Conservation (phyloP, 2,888 invertebrate genomes). For the Zygaena filipendulae region DNA sequence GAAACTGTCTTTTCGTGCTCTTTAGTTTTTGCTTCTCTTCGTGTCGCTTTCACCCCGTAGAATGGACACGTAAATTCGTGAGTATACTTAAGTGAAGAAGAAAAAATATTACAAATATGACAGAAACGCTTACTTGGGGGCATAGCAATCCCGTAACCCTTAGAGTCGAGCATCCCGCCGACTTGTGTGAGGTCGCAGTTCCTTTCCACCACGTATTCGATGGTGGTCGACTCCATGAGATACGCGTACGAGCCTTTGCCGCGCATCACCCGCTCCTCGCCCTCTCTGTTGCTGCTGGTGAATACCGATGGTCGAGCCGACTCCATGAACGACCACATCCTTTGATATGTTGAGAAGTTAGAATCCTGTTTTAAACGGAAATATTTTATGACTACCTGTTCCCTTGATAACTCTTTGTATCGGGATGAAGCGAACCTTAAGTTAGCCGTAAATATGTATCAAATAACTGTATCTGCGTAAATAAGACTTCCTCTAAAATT, state of each 20-base stretch:
- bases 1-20: no score
- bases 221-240: conserved; percentile 96
- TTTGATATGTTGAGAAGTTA: conserved; percentile 91
- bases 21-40: no score
- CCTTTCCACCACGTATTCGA: conserved; percentile 93
- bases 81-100: no score
- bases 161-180: conserved; percentile 91
- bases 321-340: conserved; percentile 97
- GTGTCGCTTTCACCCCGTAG: no score
- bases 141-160: conserved; percentile 96
- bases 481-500: no score
- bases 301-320: conserved; percentile 90
- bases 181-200: conserved; percentile 93
- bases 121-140: conserved; percentile 92
- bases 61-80: no score
- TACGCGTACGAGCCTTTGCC: conserved; percentile 93
- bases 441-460: no score
- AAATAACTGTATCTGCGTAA: no score
- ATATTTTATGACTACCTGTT: neutral
- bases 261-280: conserved; percentile 88
- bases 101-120: no score
- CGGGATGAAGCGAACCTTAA: no score
- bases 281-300: conserved; percentile 86
- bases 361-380: conserved; percentile 78
- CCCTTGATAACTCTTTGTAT: neutral